Evolutionary conservation across 2,797 vertebrate genomes (phyloP).

Genomic region (Smutsia gigantea): DNA sequence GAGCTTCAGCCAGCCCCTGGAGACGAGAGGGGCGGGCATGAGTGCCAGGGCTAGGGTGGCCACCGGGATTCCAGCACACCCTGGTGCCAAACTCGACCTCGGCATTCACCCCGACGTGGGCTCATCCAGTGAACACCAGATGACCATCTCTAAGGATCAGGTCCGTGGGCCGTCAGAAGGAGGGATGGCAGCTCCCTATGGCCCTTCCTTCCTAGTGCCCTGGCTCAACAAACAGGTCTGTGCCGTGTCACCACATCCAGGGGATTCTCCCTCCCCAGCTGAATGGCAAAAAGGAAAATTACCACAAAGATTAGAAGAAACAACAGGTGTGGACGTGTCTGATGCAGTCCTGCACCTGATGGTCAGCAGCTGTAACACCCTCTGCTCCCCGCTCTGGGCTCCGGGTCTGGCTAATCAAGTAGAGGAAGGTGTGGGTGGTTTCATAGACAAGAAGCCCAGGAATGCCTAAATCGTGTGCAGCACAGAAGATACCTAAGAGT

Average conservation of each 20-base stretch:
- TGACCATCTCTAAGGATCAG: not conserved
- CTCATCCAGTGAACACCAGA: not conserved
- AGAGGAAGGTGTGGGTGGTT: not conserved
- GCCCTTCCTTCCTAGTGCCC: not conserved
- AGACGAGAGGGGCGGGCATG: not conserved
- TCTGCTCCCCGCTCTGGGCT: not conserved
- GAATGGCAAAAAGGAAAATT: not conserved
- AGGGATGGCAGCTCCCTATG: no score
- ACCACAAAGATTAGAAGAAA: not conserved
- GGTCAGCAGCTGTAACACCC: not conserved
- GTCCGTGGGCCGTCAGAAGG: not conserved
- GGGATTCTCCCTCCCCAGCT: not conserved
- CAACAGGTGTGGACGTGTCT: no score
- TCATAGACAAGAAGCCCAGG: not conserved
- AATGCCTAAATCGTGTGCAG: not conserved
- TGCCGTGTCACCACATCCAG: not conserved
- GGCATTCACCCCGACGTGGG: not conserved
- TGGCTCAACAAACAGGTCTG: not conserved
- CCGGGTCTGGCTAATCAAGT: not conserved
- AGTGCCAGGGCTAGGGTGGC: not conserved
- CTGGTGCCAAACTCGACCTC: not conserved
- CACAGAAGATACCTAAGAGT: not conserved
- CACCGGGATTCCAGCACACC: not conserved
- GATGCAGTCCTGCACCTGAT: fast-evolving
- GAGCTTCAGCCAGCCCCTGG: not conserved